These are phyloP conservation scores for Calameuta pallipes DNA, from an alignment of 2,888 invertebrate species.

Conservation along the genomic window DNA sequence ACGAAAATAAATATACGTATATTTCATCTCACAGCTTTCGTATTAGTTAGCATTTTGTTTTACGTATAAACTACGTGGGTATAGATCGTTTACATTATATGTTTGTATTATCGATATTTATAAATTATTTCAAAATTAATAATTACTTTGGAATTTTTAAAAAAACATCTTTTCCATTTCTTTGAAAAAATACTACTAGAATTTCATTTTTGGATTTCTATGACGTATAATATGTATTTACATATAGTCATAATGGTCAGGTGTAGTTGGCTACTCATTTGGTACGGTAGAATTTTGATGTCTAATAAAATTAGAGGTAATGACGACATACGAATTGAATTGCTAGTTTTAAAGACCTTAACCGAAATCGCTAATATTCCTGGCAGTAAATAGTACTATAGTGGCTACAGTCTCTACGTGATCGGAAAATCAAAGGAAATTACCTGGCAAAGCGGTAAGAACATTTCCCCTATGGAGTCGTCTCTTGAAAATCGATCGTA, in stretches of 20 bases:
- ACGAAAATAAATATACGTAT: neutral
- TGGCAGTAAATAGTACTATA: neutral
- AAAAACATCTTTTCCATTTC: too few species aligned
- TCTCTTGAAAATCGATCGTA: conserved; percentile 94
- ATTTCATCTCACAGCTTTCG: neutral
- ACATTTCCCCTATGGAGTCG: conserved; percentile 94
- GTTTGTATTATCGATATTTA: neutral
- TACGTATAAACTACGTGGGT: too few species aligned
- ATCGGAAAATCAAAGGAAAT: conserved; percentile 37
- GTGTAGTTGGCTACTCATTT: neutral
- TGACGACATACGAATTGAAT: neutral
- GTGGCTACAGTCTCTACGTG: neutral
- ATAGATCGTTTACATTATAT: neutral
- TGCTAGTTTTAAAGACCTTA: neutral
- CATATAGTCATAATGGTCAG: neutral
- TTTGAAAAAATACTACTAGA: neutral
- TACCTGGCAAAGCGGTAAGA: conserved; percentile 91
- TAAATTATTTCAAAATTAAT: too few species aligned
- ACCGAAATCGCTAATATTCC: neutral
- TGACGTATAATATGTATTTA: too few species aligned
- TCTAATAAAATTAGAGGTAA: neutral
- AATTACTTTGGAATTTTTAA: too few species aligned
- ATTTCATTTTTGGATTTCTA: neutral
- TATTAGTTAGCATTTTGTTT: too few species aligned
- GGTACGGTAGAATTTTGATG: neutral